Evolutionary conservation across 2,113 vertebrate genomes (phyloP).

Genomic region (Sinocyclocheilus grahami): DNA sequence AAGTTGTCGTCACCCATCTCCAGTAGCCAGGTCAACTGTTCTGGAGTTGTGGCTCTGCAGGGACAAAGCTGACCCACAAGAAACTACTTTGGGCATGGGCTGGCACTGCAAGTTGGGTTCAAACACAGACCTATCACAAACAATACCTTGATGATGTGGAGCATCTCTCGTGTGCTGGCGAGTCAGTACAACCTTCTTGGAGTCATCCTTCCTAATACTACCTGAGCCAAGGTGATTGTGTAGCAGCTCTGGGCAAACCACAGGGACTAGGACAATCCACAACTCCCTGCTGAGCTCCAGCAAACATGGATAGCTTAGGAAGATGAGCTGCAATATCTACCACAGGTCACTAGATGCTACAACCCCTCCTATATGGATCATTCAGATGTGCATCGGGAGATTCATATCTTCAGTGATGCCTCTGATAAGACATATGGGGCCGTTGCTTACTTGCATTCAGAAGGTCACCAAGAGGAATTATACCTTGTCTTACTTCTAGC

Average conservation of each 20-base stretch:
- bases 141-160: conserved; percentile 15
- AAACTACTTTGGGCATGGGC: not conserved
- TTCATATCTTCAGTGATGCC: not conserved
- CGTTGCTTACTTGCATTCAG: not conserved
- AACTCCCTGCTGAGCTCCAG: not conserved
- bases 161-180: conserved; percentile 10
- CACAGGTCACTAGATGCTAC: not conserved
- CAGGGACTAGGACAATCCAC: not conserved
- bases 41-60: not conserved
- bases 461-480: not conserved
- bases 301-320: not conserved
- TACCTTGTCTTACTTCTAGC: not conserved
- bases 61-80: not conserved
- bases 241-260: conserved; percentile 34
- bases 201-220: conserved; percentile 6
- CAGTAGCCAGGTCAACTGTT: not conserved
- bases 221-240: conserved; percentile 13
- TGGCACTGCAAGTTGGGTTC: conserved; percentile 30
- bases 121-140: conserved; percentile 6
- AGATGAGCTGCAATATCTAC: not conserved
- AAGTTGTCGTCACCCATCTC: conserved; percentile 8
- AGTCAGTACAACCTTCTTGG: conserved; percentile 21
- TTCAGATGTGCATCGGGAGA: not conserved
- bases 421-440: not conserved
- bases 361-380: not conserved